These are phyloP conservation scores for Nematostella vectensis DNA, from an alignment of 92 coral and sea anemone genomes.

Conservation along the genomic window DNA sequence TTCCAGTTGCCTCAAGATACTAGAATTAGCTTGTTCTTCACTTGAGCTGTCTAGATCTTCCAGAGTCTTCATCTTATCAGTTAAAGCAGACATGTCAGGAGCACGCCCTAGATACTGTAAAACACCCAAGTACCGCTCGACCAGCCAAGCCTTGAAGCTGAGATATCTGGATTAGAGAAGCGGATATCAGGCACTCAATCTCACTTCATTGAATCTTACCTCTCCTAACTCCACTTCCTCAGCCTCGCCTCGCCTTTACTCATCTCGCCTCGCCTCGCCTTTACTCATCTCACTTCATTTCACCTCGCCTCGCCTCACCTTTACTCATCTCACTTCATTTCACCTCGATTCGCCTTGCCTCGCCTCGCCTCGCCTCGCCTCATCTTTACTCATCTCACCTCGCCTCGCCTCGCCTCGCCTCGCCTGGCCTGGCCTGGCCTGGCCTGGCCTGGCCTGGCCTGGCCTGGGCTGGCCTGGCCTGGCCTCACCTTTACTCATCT, in stretches of 20 bases:
- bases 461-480: too few species aligned
- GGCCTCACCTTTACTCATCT: neutral
- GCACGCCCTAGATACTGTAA: slow-evolving; percentile 80
- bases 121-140: slow-evolving; percentile 51
- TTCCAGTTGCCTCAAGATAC: slow-evolving; percentile 8
- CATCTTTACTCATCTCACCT: slow-evolving; percentile 14
- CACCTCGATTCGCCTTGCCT: slow-evolving; percentile 1
- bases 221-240: too few species aligned
- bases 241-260: too few species aligned
- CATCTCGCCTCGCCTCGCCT: slow-evolving; percentile 1
- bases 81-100: slow-evolving; percentile 60
- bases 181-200: neutral
- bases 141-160: slow-evolving; percentile 79
- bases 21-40: neutral
- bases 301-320: too few species aligned
- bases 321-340: too few species aligned
- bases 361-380: slow-evolving; percentile 7
- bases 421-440: slow-evolving; percentile 1
- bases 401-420: slow-evolving; percentile 7
- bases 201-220: slow-evolving; percentile 1
- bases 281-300: slow-evolving; percentile 1
- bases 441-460: neutral
- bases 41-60: slow-evolving; percentile 36
- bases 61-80: slow-evolving; percentile 60
- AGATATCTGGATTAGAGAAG: slow-evolving; percentile 39